Percentiles rank a stretch among this genome's conserved stretches.
Evolutionary conservation across 1,140 invertebrate genomes (phyloP).

Genomic region (Musca vetustissima): DNA sequence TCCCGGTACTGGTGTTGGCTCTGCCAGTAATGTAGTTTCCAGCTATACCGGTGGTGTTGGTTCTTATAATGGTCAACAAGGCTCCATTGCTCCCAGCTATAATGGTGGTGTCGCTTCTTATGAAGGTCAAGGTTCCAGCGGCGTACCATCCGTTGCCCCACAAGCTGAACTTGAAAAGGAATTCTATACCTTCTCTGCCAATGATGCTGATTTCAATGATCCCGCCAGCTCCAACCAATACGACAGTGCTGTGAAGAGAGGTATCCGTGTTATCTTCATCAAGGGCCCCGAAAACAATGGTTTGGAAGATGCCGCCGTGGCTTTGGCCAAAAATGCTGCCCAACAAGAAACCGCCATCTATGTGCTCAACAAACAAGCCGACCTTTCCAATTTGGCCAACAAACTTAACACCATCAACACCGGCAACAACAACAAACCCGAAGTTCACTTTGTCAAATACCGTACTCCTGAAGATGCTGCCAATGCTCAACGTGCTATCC

Average conservation of each 20-base stretch:
- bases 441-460: constrained; percentile 51
- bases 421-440: constrained; percentile 41
- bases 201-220: constrained; percentile 38
- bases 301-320: constrained; percentile 27
- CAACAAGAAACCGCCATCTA: constrained; percentile 50
- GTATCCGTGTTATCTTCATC: constrained; percentile 46
- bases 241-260: constrained; percentile 33
- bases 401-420: constrained; percentile 43
- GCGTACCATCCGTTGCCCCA: constrained; percentile 32
- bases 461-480: constrained; percentile 47
- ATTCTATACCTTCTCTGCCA: constrained; percentile 47
- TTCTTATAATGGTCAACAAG: not conserved
- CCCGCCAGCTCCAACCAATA: constrained; percentile 35
- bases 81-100: not conserved
- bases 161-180: constrained; percentile 41
- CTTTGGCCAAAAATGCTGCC: constrained; percentile 34
- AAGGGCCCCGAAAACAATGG: constrained; percentile 36
- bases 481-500: constrained; percentile 45
- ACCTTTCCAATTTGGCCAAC: constrained; percentile 42
- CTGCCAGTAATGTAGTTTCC: too few relatives aligned
- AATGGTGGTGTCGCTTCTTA: not conserved
- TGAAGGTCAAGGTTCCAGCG: not conserved
- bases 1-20: constrained; percentile 15
- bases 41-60: constrained; percentile 5
- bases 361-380: constrained; percentile 45